Evolutionary conservation across 2,113 vertebrate genomes (phyloP).

Genomic region (Theristicus caerulescens): DNA sequence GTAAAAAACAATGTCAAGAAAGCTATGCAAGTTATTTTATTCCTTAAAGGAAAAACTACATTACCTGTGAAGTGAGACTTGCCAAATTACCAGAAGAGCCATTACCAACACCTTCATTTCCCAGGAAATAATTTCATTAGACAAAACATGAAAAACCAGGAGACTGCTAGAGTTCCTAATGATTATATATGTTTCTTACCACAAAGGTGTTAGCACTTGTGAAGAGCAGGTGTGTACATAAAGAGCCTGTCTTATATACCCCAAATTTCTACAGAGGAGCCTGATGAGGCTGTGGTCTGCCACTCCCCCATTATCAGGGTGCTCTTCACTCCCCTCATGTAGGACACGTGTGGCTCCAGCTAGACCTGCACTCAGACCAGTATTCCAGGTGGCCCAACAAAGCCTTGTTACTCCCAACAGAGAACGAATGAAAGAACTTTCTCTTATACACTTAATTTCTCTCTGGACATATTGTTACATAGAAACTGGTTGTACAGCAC

Average conservation of each 20-base stretch:
- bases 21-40: neutral
- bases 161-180: neutral
- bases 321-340: neutral
- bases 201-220: neutral
- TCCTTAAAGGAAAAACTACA: neutral
- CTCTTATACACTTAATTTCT: neutral
- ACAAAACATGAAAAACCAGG: neutral
- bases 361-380: neutral
- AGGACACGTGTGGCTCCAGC: accelerated
- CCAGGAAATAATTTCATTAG: neutral
- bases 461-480: neutral
- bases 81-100: neutral
- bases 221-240: neutral
- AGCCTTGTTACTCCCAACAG: neutral
- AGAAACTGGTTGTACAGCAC: neutral
- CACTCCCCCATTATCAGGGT: neutral
- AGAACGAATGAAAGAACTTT: neutral
- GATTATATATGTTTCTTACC: neutral
- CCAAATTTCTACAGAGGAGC: neutral
- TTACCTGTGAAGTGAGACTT: neutral
- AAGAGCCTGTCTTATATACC: neutral
- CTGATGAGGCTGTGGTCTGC: neutral
- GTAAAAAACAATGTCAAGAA: neutral
- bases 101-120: neutral
- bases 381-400: neutral